Base-by-base conservation (phyloP, 2,113 vertebrate species). In the Rhabdornis inornatus region DNA sequence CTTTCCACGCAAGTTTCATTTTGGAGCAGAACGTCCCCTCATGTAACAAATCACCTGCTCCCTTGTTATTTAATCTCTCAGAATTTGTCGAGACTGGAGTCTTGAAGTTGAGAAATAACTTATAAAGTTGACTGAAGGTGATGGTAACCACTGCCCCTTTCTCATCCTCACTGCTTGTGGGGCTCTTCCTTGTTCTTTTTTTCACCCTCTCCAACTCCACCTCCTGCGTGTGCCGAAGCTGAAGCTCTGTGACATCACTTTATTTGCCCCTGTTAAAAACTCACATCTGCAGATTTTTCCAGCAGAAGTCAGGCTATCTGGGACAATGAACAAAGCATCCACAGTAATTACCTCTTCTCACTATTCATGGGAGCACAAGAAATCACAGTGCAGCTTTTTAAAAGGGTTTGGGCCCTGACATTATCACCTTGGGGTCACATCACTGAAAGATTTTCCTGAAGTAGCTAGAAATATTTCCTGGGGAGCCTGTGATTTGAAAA, bases 161-260 rank as follows among this genome's bases (percentile, higher is more conserved):
- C 42, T 52, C 17, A 28, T 11, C 60, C 78, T 56, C 2, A 1
- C 18, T 40, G 57, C 16, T 59, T 0, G 0, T 2, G 1, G 24
- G 57, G 44, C 30, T 64, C 15, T 40, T 76, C 37, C 44, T 42
- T 11, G 0, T 7, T n/a, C 22, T 39, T 59, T 19, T 8, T 28
- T 22, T 59, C 56, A 13, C 11, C 20, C 40, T 76, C 2, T 1
- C 68, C n/a, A 27, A 0, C 31, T 57, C n/a, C 63, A n/a, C 8
- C 59, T 59, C 56, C 17, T 31, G 30, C 6, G 13, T 40, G 35
- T 37, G 35, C 70, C 55, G 61, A 15, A n/a, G 81, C 21, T 76
- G 82, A 19, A 33, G 64, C 44, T 40, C 44, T 83, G 60, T 11
- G 44, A 16, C 39, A 13, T 59, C 22, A 3, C 11, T 89, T 64